These are phyloP conservation scores for Nephrotoma flavescens DNA, from an alignment of 2,888 invertebrate species.

Conservation along the genomic window DNA sequence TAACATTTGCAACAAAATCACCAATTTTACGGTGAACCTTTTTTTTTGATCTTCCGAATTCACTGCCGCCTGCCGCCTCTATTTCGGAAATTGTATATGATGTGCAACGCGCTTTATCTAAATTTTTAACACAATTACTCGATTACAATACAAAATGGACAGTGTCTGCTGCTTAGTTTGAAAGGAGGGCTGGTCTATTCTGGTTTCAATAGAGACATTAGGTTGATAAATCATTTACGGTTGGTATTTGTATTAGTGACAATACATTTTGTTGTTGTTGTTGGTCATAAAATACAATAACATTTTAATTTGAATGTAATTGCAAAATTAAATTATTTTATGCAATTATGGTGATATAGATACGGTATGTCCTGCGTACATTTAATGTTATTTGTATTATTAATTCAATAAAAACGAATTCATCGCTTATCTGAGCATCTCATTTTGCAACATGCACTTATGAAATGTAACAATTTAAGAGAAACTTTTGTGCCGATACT, in stretches of 20 bases:
- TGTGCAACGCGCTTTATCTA: not conserved
- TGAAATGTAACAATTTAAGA: too few relatives aligned
- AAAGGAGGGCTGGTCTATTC: not conserved
- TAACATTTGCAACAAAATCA: not conserved
- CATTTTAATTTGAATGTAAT: not conserved
- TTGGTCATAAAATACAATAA: not conserved
- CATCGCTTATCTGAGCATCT: too few relatives aligned
- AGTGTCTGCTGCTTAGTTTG: not conserved
- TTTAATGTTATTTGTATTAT: too few relatives aligned
- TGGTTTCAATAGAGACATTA: not conserved
- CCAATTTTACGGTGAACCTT: not conserved
- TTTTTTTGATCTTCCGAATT: not conserved
- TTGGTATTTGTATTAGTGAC: not conserved
- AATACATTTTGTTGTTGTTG: not conserved
- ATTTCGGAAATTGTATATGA: not conserved
- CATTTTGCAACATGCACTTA: too few relatives aligned
- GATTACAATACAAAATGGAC: not conserved
- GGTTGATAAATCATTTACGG: not conserved
- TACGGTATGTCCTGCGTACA: too few relatives aligned
- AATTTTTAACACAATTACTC: not conserved
- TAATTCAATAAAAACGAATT: too few relatives aligned
- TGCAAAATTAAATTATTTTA: too few relatives aligned
- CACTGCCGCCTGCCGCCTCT: not conserved
- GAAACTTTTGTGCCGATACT: too few relatives aligned
- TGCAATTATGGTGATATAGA: too few relatives aligned